Base-by-base conservation (phyloP, 2,113 vertebrate species). In the Ophthalmolycus amberensis region DNA sequence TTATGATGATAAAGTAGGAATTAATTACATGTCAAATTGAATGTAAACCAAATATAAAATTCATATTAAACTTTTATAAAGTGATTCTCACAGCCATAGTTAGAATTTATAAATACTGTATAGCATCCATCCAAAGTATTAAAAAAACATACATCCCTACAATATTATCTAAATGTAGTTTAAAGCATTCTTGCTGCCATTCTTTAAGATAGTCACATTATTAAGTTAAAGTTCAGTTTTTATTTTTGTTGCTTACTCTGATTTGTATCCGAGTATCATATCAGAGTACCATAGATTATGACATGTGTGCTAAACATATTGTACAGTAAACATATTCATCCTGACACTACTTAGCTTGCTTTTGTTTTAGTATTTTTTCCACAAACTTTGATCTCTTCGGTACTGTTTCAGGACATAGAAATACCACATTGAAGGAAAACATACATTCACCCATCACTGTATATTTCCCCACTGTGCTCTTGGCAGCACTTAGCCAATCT, bases 381-480 rank as follows among this genome's bases (percentile, higher is more conserved):
- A 54, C 59, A 72, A 22, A 10, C 59, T 71, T 79, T 71, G 74
- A 77, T 83, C 60, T 75, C 22, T 34, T 59, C 66, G 70, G 62
- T 72, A 44, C 34, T 4, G 64, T 82, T 89, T 76, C 66, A 71
- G 72, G 64, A 77, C 56, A 48, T 22, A 71, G 54, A 84, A 82
- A 85, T 29, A 65, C 70, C 64, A 32, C 44, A 48, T 83, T 56
- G 15, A 14, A 79, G 63, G 54, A 86, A 80, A 88, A 81, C 59
- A 77, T 64, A 73, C 77, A 70, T 68, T 84, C 75, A 74, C 32
- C 56, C 62, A 64, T 58, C n/a, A 2, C 2, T 32, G 69, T 86
- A 90, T 91, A 73, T 89, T 88, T 83, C 83, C 71, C 69, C 77
- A 60, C 67, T 54, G 50, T 16, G 44, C 67, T 79, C 58, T 72